phyloP scores from a whole-genome alignment of 1,140 invertebrate genomes.

The Eubasilissa regina region DNA sequence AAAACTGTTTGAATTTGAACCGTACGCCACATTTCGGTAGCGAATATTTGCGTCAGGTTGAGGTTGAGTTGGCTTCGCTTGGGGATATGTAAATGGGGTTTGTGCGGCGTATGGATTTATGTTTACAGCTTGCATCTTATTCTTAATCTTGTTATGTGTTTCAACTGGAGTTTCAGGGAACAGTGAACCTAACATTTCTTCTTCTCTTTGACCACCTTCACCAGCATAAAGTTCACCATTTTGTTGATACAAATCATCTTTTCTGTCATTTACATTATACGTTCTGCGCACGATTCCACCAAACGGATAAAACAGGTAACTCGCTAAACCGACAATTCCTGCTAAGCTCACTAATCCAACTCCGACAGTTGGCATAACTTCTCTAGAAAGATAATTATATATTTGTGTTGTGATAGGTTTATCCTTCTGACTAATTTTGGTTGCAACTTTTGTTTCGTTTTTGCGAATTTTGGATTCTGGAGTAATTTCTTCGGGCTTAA shows the following conservation, averaged over 20 bases:
- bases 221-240: conserved; percentile 78
- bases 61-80: conserved; percentile 66
- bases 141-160: conserved; percentile 33
- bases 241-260: conserved; percentile 77
- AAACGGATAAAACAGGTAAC: conserved; percentile 84
- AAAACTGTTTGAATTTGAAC: conserved; percentile 65
- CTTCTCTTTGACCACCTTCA: conserved; percentile 79
- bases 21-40: conserved; percentile 66
- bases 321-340: conserved; percentile 80
- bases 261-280: conserved; percentile 75
- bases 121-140: conserved; percentile 55
- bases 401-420: conserved; percentile 80
- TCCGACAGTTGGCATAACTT: conserved; percentile 85
- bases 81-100: conserved; percentile 66
- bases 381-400: conserved; percentile 83
- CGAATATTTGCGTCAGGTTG: conserved; percentile 65
- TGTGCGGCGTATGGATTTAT: conserved; percentile 67
- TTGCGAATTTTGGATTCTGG: conserved; percentile 70
- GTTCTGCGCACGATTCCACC: conserved; percentile 77
- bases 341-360: conserved; percentile 82
- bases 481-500: conserved; percentile 70
- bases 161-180: conserved; percentile 67
- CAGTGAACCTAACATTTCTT: conserved; percentile 82
- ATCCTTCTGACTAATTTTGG: conserved; percentile 66
- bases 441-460: conserved; percentile 69